Base-by-base conservation (phyloP, 1,140 invertebrate genomes). In the Drosophila burlai region DNA sequence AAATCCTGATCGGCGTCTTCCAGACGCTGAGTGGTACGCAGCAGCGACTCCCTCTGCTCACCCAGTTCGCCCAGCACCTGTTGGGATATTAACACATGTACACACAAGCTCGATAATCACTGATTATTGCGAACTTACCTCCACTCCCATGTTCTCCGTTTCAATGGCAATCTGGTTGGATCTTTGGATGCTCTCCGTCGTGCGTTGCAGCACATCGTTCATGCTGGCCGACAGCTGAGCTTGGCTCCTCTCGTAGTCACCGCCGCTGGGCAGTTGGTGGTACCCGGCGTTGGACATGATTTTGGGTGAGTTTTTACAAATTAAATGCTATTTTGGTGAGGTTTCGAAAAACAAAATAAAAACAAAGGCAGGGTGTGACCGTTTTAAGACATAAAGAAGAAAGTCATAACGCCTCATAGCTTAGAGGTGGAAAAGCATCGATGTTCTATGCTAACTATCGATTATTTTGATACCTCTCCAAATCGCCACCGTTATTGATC, bases 61-160 rank as follows among this genome's bases (percentile, higher is more conserved):
- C 82, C 90, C 42, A 94, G 78, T 52, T 94, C 94, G 0, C 82
- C 80, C 10, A 93, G 79, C 16, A 93, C 90, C 92, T 93, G 24
- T n/a, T 45, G 18, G 8, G 0, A 9, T n/a, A 9, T 1, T 2
- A 34, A 10, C 3, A 15, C 2, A 10, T 18, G 4, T 62, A 31
- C 1, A 31, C 1, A n/a, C 13, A n/a, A 26, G 4, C 11, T 16
- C 3, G 9, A 5, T 3, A 16, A 55, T 38, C 2, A 3, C 2
- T 2, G 29, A 11, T n/a, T 29, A 10, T 43, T 2, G 1, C 3
- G 10, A 6, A 47, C 55, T 94, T 9, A 97, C 96, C 90, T 96
- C 96, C 5, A 95, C 95, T 1, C 96, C 97, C 76, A 97, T 95
- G 82, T 95, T 94, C 93, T 97, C 97, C 0, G 96, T 97, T 91